Percentiles rank a stretch among this genome's conserved stretches.
Evolutionary conservation across 2,113 vertebrate genomes (phyloP).

Genomic region (Arothron firmamentum): DNA sequence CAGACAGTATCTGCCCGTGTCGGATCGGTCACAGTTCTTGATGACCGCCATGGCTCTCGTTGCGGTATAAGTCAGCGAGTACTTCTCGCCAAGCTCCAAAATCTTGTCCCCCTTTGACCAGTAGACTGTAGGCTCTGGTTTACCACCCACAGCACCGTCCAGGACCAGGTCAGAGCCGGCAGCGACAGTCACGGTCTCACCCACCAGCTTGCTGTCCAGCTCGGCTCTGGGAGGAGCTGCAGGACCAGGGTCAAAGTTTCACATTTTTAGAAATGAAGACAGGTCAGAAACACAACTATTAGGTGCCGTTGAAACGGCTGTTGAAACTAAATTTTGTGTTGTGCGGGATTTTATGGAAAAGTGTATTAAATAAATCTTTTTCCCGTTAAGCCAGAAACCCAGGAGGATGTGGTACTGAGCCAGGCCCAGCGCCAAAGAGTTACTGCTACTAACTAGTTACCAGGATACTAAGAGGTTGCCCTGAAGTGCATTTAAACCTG

Average conservation of each 20-base stretch:
- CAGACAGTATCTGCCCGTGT: constrained; percentile 89
- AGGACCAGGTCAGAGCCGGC: constrained; percentile 95
- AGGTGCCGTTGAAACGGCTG: too few relatives aligned
- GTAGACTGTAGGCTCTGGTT: constrained; percentile 95
- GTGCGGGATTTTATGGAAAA: too few relatives aligned
- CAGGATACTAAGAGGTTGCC: too few relatives aligned
- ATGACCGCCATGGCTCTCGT: constrained; percentile 92
- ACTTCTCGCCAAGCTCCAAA: constrained; percentile 90
- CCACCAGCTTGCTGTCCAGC: constrained; percentile 86
- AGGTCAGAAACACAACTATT: too few relatives aligned
- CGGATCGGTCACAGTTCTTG: constrained; percentile 93
- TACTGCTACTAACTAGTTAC: too few relatives aligned
- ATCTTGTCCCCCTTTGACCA: constrained; percentile 95
- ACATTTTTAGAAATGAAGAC: neutral
- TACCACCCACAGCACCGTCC: constrained; percentile 91
- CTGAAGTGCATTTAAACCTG: neutral
- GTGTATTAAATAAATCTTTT: too few relatives aligned
- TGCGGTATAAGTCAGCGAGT: constrained; percentile 90
- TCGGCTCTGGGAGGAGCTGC: constrained; percentile 94
- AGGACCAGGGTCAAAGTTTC: neutral
- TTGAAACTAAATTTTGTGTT: too few relatives aligned
- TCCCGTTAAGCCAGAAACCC: too few relatives aligned
- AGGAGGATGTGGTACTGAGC: too few relatives aligned
- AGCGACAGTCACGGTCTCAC: constrained; percentile 84
- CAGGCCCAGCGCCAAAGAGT: too few relatives aligned